Evolutionary conservation across 2,888 invertebrate genomes (phyloP), one percentile per base, ranked within the genome.

Genomic region (Netelia fuscicornis): DNA sequence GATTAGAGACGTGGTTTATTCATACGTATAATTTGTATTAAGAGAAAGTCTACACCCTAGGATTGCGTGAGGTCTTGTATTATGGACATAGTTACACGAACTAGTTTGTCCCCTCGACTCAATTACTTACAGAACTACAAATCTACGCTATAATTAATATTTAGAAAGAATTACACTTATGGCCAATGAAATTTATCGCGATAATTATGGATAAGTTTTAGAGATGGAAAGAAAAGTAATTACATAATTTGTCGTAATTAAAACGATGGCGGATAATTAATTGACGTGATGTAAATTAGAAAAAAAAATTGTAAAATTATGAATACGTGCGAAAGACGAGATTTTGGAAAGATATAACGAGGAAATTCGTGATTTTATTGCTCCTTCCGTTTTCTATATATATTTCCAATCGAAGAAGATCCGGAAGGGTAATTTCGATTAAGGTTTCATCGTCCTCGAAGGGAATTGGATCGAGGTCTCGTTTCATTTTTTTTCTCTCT

Each of bases 281-380:
- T 37, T 37, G 5, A 6, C 8, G 37, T 8, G 6, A 37, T 37
- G 37, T 8, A 6, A 37, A 37, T 37, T 37, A 37, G 6, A 37
- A 8, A 37, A 37, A 37, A 37, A 30, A 30, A 2, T 30, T 30
- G 2, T 30, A 30, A 2, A 25, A 30, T 6, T 37, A 8, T 37
- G 37, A 37, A 37, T 8, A 37, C 37, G 54, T 54, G 13, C 13
- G 54, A 54, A 8, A n/a, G 17, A 54, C 54, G 54, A 54, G 8
- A 52, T 52, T 30, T 5, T 0, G 30, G 37, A 0, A 37, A 37
- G 37, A 37, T 37, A 37, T 75, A 64, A 76, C 76, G 71, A 76
- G 76, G 64, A 56, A 76, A 81, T 52, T 72, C 62, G 13, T 65
- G 81, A 81, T 76, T 44, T 64, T 64, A 81, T 81, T 75, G 17